Percentiles rank a stretch among this genome's conserved stretches.
Evolutionary conservation across 2,113 vertebrate species (phyloP).

Genomic region (Dipodomys merriami): DNA sequence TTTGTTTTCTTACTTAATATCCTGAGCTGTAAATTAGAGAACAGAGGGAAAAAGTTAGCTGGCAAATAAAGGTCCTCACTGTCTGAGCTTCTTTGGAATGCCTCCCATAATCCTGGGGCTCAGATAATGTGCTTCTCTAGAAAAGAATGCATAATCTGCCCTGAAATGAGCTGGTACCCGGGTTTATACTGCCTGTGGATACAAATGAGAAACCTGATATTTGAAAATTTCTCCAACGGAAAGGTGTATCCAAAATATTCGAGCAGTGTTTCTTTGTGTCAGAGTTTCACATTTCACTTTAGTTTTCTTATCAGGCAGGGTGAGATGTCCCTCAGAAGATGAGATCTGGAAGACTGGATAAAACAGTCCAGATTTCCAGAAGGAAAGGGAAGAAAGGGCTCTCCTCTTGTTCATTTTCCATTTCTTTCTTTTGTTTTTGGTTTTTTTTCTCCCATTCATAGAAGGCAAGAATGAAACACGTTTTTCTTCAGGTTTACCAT

Average conservation of each 20-base stretch:
- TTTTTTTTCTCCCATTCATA: neutral
- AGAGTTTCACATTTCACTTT: constrained; percentile 28
- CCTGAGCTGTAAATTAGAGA: constrained; percentile 72
- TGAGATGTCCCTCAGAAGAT: constrained; percentile 31
- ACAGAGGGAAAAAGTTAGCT: neutral
- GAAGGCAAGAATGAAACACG: constrained; percentile 12
- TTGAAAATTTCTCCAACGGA: constrained; percentile 67
- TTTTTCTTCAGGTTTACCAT: constrained; percentile 31
- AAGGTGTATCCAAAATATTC: constrained; percentile 62
- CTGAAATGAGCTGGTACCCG: constrained; percentile 77
- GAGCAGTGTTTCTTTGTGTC: neutral
- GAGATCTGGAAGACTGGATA: constrained; percentile 27
- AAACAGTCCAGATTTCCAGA: constrained; percentile 44
- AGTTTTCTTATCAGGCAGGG: constrained; percentile 23
- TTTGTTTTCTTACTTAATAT: constrained; percentile 70
- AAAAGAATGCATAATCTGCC: constrained; percentile 80
- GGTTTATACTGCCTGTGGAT: constrained; percentile 73
- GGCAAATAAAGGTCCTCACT: constrained; percentile 77
- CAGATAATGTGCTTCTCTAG: constrained; percentile 79
- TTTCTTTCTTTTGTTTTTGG: neutral
- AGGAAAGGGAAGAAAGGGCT: neutral
- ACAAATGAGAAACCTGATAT: constrained; percentile 75
- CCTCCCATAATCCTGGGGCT: constrained; percentile 70
- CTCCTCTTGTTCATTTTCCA: neutral
- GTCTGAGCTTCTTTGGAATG: constrained; percentile 74